Base-by-base conservation (phyloP, 53 echinoderm and acorn worm genomes). In the Holothuria scabra region DNA sequence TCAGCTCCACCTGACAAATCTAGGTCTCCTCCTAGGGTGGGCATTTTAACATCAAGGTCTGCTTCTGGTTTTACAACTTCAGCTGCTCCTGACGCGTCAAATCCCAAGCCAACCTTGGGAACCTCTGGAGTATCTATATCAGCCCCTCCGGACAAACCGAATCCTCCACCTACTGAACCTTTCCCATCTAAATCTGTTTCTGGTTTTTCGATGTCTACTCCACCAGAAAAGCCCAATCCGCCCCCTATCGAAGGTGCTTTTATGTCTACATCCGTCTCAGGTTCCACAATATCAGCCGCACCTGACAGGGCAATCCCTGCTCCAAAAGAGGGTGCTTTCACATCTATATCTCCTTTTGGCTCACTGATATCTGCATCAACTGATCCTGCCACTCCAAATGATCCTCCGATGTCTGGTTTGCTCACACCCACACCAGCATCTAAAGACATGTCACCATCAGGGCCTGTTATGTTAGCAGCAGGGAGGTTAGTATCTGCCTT, bases 121-220 rank as follows among this genome's bases (percentile, higher is more conserved):
- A 41, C 67, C 58, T 76, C 56, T 48, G 80, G 65, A 14, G 24
- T 25, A 7, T n/a, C 79, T 18, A 79, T 57, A 16, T 19, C 33
- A 74, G 70, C 83, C 60, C 55, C 86, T 60, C 28, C 48, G 22
- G 31, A 64, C 8, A 67, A 52, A 70, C 80, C 85, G 24, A 66
- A 35, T 12, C 64, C 66, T 79, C 67, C 67, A 52, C 52, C 52
- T 52, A 52, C 52, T 52, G 52, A 52, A 35, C 37, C 20, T 67
- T 20, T 33, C 12, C 33, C 37, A 56, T 90, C 83, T 25, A 75
- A 82, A 48, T 84, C 78, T 18, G 28, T n/a, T 52, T 83, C 87
- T 62, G 92, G 92, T 65, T 63, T 66, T 60, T 92, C 74, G 4
- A 88, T 64, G 30, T 83, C 90, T 83, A 60, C 78, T 61, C 83